phyloP scores from a whole-genome alignment of 2,797 vertebrate genomes.

The Syndactyla subalaris region DNA sequence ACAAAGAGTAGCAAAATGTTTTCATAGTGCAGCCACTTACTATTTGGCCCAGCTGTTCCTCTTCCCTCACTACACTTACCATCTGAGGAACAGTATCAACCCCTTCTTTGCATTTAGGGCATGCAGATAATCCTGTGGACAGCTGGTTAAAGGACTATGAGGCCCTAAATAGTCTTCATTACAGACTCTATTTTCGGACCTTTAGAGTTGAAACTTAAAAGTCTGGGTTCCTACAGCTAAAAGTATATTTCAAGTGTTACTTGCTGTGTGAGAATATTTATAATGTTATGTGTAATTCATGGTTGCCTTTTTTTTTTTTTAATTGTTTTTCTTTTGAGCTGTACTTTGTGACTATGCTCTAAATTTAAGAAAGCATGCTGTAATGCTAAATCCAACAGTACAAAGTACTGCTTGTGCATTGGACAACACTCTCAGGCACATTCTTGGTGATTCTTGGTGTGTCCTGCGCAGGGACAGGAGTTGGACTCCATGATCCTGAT shows the following conservation, averaged over 20 bases:
- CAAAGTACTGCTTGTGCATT: not conserved
- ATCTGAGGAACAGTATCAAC: not conserved
- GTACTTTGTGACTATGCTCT: not conserved
- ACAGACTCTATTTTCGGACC: not conserved
- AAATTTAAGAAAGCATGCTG: not conserved
- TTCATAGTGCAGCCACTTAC: not conserved
- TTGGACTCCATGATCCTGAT: not conserved
- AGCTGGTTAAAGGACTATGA: not conserved
- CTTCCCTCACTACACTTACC: not conserved
- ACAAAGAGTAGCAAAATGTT: not conserved
- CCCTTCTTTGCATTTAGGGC: not conserved
- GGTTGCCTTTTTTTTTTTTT: not conserved
- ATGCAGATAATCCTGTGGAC: not conserved
- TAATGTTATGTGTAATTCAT: not conserved
- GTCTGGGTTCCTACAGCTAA: not conserved
- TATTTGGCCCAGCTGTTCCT: not conserved
- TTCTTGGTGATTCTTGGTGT: not conserved
- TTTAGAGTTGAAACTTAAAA: not conserved
- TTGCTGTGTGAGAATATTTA: not conserved
- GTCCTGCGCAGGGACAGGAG: rapidly evolving
- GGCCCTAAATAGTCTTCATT: not conserved
- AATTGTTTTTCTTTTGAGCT: not conserved
- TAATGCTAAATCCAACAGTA: not conserved
- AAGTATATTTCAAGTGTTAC: not conserved
- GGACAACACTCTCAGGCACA: not conserved